Base-by-base conservation (phyloP, 2,113 vertebrate species). In the Aleadryas rufinucha region DNA sequence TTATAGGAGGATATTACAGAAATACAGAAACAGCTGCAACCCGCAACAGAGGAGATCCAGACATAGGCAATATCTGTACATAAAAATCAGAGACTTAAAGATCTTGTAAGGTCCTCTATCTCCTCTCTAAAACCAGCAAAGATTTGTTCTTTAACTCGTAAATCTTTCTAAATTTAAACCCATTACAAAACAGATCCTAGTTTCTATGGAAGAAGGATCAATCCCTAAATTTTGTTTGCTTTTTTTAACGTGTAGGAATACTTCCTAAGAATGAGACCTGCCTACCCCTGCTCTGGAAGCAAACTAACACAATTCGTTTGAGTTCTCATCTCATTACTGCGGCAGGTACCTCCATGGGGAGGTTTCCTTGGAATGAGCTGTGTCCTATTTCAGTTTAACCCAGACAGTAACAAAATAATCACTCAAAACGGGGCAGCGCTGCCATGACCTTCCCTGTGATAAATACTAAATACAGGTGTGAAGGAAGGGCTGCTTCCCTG, bases 331-430 rank as follows among this genome's bases (percentile, higher is more conserved):
- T 96, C 61, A 41, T 93, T 89, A 82, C 57, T 42, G 81, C 7
- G 4, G 49, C 33, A 61, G 45, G 6, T 66, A 31, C 35, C 81
- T 91, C 89, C 86, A 21, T 7, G 8, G 94, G 69, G 77, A 96
- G 41, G 41, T 37, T 94, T 71, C 47, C 57, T 82, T 15, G 5
- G 65, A 60, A 85, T 9, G n/a, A 75, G 31, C 52, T 53, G 44
- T 0, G 12, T 76, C 81, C 89, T 94, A 87, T 60, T 95, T 96
- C 65, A 53, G 65, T 72, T 68, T 95, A 96, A 93, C 94, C 76
- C 72, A 95, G 84, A 94, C 52, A 94, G 80, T 13, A 75, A 81
- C 80, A 96, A 89, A 95, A 87, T 61, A 96, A 93, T 91, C 77
- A 52, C 53, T 87, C 57, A 76, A 93, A 96, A 91, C 20, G 21